Evolutionary conservation across 2,888 invertebrate species (phyloP).

Genomic region (Sycophila texana): DNA sequence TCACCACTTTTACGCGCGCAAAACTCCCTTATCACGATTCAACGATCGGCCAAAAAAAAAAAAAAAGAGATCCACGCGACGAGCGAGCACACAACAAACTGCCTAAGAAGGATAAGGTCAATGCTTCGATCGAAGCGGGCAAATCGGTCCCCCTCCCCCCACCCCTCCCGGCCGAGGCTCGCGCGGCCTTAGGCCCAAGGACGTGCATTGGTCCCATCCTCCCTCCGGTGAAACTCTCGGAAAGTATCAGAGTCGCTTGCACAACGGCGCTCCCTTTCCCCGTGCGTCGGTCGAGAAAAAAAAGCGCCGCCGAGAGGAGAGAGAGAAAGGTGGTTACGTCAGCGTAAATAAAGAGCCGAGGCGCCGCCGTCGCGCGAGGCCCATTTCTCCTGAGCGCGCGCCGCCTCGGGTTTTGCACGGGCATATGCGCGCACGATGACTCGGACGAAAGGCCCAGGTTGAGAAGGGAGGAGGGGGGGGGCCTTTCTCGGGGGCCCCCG

Average conservation of each 20-base stretch:
- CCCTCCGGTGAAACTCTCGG: slow-evolving; percentile 28
- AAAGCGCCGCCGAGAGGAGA: slow-evolving; percentile 59
- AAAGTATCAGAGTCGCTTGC: background rate
- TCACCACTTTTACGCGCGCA: too few species aligned
- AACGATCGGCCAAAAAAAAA: background rate
- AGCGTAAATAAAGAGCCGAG: slow-evolving; percentile 67
- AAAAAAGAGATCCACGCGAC: background rate
- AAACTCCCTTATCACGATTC: background rate
- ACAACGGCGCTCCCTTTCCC: background rate
- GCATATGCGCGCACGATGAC: background rate
- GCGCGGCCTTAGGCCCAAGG: slow-evolving; percentile 56
- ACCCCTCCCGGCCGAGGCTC: background rate
- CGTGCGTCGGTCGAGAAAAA: background rate
- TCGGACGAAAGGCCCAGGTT: background rate
- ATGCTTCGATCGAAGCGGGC: slow-evolving; percentile 25
- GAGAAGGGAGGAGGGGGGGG: too few species aligned
- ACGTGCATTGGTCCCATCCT: slow-evolving; percentile 51
- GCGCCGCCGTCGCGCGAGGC: slow-evolving; percentile 5
- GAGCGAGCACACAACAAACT: too few species aligned
- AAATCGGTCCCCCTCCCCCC: background rate
- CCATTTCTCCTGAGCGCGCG: slow-evolving; percentile 39
- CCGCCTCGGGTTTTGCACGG: background rate
- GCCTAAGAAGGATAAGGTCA: slow-evolving; percentile 37
- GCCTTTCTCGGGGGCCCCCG: background rate
- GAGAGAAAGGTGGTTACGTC: slow-evolving; percentile 63